phyloP scores from a whole-genome alignment of 2,888 invertebrate genomes.

The Eupithecia vulgata region DNA sequence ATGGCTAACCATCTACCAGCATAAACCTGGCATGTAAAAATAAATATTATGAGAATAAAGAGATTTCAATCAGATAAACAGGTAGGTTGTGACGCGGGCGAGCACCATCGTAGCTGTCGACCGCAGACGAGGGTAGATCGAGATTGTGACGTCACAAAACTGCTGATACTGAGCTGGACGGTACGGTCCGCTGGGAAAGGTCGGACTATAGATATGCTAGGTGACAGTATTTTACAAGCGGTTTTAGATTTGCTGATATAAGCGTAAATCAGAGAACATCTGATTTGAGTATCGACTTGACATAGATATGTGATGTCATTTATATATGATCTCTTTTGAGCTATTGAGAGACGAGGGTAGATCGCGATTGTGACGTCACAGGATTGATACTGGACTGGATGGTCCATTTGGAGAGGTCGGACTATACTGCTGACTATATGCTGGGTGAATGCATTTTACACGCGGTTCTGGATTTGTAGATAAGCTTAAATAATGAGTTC shows the following conservation, averaged over 20 bases:
- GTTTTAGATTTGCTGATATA: neutral
- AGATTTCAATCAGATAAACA: constrained; percentile 26
- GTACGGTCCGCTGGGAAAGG: constrained; percentile 12
- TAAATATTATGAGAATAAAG: constrained; percentile 9
- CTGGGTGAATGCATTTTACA: too few relatives aligned
- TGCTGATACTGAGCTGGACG: constrained; percentile 28
- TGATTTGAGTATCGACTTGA: neutral
- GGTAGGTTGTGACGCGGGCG: constrained; percentile 33
- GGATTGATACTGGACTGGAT: too few relatives aligned
- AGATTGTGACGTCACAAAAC: constrained; percentile 29
- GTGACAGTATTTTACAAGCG: neutral
- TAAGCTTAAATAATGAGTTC: neutral
- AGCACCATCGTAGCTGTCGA: constrained; percentile 39
- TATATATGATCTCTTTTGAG: neutral
- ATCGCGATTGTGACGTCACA: too few relatives aligned
- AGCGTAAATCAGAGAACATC: neutral
- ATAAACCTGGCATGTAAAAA: neutral
- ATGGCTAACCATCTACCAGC: neutral
- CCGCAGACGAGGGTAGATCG: constrained; percentile 39
- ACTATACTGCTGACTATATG: too few relatives aligned
- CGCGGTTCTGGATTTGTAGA: neutral
- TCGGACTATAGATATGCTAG: neutral
- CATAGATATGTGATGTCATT: neutral
- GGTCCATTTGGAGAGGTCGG: too few relatives aligned
- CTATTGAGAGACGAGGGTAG: too few relatives aligned